A percentile compares a stretch with the other conserved stretches of the same genome.
These are phyloP conservation scores for Trichosurus vulpecula DNA, from an alignment of 2,797 vertebrate genomes.

Conservation along the genomic window DNA sequence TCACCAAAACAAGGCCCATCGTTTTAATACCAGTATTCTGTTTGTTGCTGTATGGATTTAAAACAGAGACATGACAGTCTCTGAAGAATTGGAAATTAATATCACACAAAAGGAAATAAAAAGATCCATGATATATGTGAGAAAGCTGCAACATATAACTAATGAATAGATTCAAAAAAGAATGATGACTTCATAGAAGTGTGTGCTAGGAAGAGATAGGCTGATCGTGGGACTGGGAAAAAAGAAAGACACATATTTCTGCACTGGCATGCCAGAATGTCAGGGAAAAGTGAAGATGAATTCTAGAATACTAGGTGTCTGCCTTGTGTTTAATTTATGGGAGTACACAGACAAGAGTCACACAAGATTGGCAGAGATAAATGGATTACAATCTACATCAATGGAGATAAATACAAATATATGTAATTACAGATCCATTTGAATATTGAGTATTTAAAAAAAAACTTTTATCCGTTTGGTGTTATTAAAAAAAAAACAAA, in stretches of 20 bases:
- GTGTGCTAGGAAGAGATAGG: background rate
- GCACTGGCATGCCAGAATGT: background rate
- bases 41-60: background rate
- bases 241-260: background rate
- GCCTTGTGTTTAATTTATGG: constrained; percentile 41
- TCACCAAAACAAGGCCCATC: background rate
- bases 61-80: background rate
- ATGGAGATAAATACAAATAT: constrained; percentile 10
- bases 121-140: background rate
- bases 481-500: no score
- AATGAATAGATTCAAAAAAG: background rate
- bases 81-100: background rate
- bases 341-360: background rate
- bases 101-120: background rate
- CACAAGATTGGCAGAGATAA: background rate
- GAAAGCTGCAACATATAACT: background rate
- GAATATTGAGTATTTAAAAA: background rate
- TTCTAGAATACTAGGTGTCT: constrained; percentile 31
- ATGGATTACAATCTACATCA: background rate
- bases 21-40: background rate
- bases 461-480: background rate
- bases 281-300: background rate
- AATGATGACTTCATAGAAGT: background rate
- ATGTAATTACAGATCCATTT: background rate
- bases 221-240: background rate